Conservation (phyloP, 2,797 vertebrate genomes). For the Dendrocincla tyrannina region DNA sequence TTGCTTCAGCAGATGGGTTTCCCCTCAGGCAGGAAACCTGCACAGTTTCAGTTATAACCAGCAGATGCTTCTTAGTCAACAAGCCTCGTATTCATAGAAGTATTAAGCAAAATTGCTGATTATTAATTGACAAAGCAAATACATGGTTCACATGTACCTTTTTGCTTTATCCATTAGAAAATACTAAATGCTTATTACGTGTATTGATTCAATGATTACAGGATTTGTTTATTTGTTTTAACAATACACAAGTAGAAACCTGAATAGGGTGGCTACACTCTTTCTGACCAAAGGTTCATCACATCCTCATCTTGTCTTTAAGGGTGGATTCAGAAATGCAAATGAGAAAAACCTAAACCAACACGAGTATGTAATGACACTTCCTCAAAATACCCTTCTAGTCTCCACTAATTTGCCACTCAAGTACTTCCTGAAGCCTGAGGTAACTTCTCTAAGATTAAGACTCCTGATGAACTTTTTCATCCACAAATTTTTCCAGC, state of each 20-base stretch:
- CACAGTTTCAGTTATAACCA: slow-evolving; percentile 36
- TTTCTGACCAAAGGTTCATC: neutral
- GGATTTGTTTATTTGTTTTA: neutral
- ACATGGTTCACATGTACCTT: neutral
- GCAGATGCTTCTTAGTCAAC: slow-evolving; percentile 18
- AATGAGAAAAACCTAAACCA: neutral
- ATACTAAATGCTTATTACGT: neutral
- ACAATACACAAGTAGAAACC: neutral
- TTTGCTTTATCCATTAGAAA: neutral
- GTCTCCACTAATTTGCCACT: neutral
- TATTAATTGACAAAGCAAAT: neutral
- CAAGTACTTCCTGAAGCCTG: slow-evolving; percentile 21
- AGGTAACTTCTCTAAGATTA: neutral
- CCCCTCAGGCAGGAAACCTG: slow-evolving; percentile 35
- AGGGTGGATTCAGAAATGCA: neutral
- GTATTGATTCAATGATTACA: neutral
- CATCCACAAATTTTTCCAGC: neutral
- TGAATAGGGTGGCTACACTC: neutral
- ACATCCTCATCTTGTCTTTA: neutral
- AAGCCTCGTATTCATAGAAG: neutral
- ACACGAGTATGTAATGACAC: neutral
- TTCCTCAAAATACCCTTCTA: slow-evolving; percentile 1
- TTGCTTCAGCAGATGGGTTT: slow-evolving; percentile 6
- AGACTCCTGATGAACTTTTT: neutral
- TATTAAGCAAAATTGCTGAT: neutral